These are phyloP conservation scores for Acrossocheilus wenchowensis DNA, from an alignment of 2,797 vertebrate genomes.

Conservation along the genomic window DNA sequence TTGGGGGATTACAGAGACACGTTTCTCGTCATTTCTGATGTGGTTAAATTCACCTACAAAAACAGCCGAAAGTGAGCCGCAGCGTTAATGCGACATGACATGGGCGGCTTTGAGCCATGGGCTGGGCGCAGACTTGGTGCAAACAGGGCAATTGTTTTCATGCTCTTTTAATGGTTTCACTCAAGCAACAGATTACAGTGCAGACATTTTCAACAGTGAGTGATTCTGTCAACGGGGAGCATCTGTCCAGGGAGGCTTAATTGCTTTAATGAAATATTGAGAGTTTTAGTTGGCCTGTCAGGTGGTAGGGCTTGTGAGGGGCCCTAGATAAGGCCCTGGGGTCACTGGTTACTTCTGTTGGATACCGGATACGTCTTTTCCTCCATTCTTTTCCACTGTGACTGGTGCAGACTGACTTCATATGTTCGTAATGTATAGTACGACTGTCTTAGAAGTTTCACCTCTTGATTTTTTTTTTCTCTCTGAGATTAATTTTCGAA, in stretches of 20 bases:
- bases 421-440: background rate
- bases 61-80: slow-evolving; percentile 6
- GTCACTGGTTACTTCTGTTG: slow-evolving; percentile 23
- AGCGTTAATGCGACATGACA: slow-evolving; percentile 52
- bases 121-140: slow-evolving; percentile 26
- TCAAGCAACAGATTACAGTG: slow-evolving; percentile 43
- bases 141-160: slow-evolving; percentile 60
- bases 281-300: slow-evolving; percentile 13
- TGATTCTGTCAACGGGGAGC: slow-evolving; percentile 40
- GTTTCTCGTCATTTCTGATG: slow-evolving; percentile 36
- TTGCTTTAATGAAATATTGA: slow-evolving; percentile 56
- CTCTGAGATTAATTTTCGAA: slow-evolving; percentile 29
- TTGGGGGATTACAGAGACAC: slow-evolving; percentile 43
- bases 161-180: slow-evolving; percentile 59
- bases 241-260: slow-evolving; percentile 34
- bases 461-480: background rate
- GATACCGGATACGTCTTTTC: background rate
- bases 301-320: slow-evolving; percentile 17
- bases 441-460: background rate
- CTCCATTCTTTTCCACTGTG: background rate
- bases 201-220: slow-evolving; percentile 34
- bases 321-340: slow-evolving; percentile 9
- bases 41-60: slow-evolving; percentile 57
- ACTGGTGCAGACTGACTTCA: background rate
- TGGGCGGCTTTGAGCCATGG: slow-evolving; percentile 45